Evolutionary conservation across 1,140 invertebrate genomes (phyloP), one percentile per base, ranked within the genome.

Genomic region (Pseudobourletiella spinata): DNA sequence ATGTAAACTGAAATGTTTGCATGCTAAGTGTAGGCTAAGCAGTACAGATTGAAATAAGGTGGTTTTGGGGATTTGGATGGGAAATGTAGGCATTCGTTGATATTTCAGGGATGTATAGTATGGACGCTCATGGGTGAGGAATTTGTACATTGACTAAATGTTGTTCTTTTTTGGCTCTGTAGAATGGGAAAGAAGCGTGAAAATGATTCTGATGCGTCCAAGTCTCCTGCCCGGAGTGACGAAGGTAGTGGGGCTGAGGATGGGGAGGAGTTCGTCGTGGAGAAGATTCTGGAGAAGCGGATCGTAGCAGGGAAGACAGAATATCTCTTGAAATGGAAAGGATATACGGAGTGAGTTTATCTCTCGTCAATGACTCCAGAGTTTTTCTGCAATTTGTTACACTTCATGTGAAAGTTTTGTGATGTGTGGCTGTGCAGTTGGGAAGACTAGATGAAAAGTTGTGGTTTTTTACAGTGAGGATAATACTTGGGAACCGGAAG

Each of bases 251-350:
- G 56, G 3, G 35, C 57, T 42, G 54, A 28, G 3, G 68, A 57
- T 2, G 68, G 52, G 15, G 64, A 70, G 59, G 65, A 70, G 46
- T 70, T 62, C 39, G 54, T 67, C 18, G 68, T 70, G 3, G 68
- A 70, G 51, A 70, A 65, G 76, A 89, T 95, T 32, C 79, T 95
- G 39, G 90, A 95, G 70, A 81, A 83, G 68, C 78, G 88, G 69
- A 80, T 89, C 1, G 79, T 84, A 24, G 85, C 86, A 76, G 89
- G 88, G 57, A 88, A 88, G 75, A 86, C 87, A 22, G 89, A 95
- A 75, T 95, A 94, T 73, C 86, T 84, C 60, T 75, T 95, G 6
- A 94, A 94, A 22, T 39, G 55, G 29, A 57, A 57, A 35, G 26
- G 11, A 3, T 11, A 52, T 22, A 52, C 8, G 15, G 11, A 25